Evolutionary conservation across 1,140 invertebrate species (phyloP), one percentile per base, ranked within the genome.

Genomic region (Rhopalosiphum padi): DNA sequence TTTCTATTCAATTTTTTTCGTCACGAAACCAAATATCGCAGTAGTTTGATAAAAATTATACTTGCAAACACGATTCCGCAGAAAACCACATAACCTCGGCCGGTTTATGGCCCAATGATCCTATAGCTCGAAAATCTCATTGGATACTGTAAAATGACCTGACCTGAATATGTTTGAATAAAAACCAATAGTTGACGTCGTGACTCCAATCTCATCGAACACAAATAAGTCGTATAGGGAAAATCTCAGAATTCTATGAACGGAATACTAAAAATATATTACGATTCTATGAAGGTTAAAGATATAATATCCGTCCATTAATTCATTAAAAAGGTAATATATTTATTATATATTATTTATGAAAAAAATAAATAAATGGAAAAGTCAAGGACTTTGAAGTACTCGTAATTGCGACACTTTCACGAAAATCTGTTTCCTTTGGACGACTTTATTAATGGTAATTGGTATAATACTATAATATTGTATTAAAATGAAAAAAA

Each of bases 21-120:
- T 89, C 48, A 53, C 48, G 46, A 53, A 53, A 89, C 30, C 3
- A 21, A 53, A 53, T 25, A 53, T 51, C 8, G 35, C 21, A 21
- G 48, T 35, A n/a, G 87, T n/a, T 35, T 37, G 22, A 53, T 41
- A 89, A 55, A 89, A 55, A 25, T 23, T 35, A 89, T 53, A 89
- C 35, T 53, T 23, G 48, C n/a, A 9, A 53, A 89, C 48, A 51
- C 43, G 30, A 87, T 35, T n/a, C 8, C 48, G n/a, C 37, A 53
- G n/a, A 89, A 88, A 51, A 89, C 48, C 87, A 25, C 48, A 89
- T n/a, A 89, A 89, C 87, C 87, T 89, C 88, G 88, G 88, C 23
- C 35, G 35, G 9, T 55, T 55, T 41, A 55, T 55, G 51, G 48
- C 21, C 51, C 35, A 89, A 55, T 41, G 51, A 55, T 89, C 48